Conservation (phyloP, 2,797 vertebrate genomes). For the Dromococcyx pavoninus region DNA sequence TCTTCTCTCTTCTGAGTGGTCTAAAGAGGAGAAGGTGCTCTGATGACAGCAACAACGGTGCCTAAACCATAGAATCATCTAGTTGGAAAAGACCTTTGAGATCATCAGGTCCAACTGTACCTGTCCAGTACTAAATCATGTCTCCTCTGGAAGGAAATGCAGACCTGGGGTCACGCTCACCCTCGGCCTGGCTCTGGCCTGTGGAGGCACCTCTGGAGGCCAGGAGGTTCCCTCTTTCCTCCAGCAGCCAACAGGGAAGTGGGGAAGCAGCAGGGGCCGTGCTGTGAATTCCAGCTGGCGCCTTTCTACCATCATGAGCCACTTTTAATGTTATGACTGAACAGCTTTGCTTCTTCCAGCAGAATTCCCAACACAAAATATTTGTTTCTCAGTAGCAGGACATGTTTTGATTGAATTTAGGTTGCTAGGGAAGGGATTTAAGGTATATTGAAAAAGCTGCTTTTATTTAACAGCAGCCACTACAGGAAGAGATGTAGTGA, state of each 20-base stretch:
- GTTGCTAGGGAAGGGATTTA: conserved; percentile 17
- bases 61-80: too few relatives aligned
- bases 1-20: neutral
- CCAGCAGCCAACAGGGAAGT: fast-evolving
- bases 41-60: fast-evolving
- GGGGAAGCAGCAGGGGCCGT: fast-evolving
- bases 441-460: neutral
- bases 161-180: fast-evolving
- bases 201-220: neutral
- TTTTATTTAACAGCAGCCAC: conserved; percentile 23
- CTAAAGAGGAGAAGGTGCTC: neutral
- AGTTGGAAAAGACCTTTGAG: too few relatives aligned
- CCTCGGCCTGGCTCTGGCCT: neutral
- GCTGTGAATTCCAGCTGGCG: fast-evolving
- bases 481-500: conserved; percentile 15
- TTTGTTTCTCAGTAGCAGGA: neutral
- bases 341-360: neutral
- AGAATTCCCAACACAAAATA: neutral
- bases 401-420: neutral
- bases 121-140: too few relatives aligned
- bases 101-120: too few relatives aligned
- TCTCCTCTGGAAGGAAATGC: neutral
- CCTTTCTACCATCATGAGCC: fast-evolving
- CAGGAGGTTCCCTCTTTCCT: too few relatives aligned
- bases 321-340: neutral